These are phyloP conservation scores for Odocoileus virginianus DNA, from an alignment of 2,113 vertebrate species.

Conservation along the genomic window DNA sequence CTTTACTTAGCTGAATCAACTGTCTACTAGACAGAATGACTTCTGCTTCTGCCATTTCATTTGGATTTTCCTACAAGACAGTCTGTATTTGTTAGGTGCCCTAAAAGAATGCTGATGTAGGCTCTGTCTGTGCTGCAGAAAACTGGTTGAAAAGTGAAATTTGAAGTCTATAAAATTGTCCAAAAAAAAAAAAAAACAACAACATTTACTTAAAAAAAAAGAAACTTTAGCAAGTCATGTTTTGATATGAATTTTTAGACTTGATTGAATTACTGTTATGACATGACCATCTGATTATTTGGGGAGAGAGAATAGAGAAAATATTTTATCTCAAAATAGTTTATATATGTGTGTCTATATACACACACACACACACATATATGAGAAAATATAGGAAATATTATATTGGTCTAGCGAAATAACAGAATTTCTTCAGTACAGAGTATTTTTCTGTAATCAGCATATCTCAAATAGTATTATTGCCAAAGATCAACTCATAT, in stretches of 20 bases:
- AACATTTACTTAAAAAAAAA: neutral
- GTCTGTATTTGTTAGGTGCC: neutral
- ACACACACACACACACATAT: neutral
- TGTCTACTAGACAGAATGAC: neutral
- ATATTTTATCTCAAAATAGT: neutral
- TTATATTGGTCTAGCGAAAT: neutral
- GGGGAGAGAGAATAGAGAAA: neutral
- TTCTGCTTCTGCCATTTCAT: neutral
- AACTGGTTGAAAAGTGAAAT: neutral
- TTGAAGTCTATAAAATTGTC: neutral
- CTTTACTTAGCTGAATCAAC: neutral
- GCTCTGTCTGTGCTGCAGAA: neutral
- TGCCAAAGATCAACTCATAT: neutral
- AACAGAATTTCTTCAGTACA: neutral
- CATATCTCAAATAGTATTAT: neutral
- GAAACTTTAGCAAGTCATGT: neutral
- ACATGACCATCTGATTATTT: neutral
- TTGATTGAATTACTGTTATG: neutral
- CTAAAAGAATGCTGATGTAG: neutral
- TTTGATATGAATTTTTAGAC: neutral
- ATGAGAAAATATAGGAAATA: neutral
- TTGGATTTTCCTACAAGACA: neutral
- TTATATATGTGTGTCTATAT: neutral
- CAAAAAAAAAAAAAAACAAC: neutral
- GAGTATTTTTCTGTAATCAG: neutral